A percentile compares a stretch with the other conserved stretches of the same genome.
These are phyloP conservation scores for Brachyhypopomus gauderio DNA, from an alignment of 2,113 vertebrate species.

Conservation along the genomic window DNA sequence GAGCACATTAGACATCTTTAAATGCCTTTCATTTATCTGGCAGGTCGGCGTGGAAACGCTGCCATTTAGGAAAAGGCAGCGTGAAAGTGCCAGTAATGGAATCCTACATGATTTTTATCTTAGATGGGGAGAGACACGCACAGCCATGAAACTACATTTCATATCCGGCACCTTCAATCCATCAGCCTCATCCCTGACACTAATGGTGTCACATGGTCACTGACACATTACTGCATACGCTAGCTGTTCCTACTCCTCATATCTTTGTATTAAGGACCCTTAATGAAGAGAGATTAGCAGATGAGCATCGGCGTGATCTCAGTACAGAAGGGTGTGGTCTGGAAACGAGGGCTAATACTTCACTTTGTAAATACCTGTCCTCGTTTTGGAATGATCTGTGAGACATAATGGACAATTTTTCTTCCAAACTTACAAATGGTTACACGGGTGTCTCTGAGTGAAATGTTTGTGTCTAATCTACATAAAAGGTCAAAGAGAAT, in stretches of 20 bases:
- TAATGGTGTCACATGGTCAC: constrained; percentile 35
- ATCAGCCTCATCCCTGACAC: constrained; percentile 34
- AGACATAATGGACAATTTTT: neutral
- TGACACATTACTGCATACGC: constrained; percentile 18
- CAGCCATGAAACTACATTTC: constrained; percentile 33
- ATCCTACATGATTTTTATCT: constrained; percentile 7
- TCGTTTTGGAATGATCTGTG: neutral
- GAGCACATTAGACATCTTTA: constrained; percentile 57
- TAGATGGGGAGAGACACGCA: neutral
- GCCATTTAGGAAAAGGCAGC: constrained; percentile 42
- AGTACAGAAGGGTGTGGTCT: neutral
- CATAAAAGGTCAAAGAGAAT: too few species aligned
- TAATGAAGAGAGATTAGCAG: constrained; percentile 34
- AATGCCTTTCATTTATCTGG: constrained; percentile 56
- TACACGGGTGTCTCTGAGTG: too few species aligned
- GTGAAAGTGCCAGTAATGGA: constrained; percentile 53
- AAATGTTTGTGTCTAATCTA: too few species aligned
- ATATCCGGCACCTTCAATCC: constrained; percentile 34
- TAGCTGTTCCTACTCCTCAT: constrained; percentile 44
- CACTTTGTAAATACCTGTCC: neutral
- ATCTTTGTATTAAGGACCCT: constrained; percentile 25
- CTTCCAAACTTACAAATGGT: neutral
- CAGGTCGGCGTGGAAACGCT: constrained; percentile 14
- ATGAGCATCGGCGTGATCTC: neutral
- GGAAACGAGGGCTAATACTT: constrained; percentile 13